Evolutionary conservation across 1,140 invertebrate species (phyloP).

Genomic region (Triops cancriformis): DNA sequence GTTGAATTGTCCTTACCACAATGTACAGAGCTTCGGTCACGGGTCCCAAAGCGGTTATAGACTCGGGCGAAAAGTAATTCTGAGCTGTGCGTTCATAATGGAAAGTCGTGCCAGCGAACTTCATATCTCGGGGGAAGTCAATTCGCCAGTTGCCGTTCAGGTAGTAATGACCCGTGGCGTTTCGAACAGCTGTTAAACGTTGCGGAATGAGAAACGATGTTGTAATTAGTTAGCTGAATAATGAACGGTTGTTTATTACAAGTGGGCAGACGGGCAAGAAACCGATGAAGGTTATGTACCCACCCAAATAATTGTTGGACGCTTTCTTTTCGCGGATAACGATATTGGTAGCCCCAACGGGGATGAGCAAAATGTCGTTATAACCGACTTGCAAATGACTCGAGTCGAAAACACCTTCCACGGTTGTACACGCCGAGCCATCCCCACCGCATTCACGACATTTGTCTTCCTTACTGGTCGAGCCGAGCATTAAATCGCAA

Average conservation of each 20-base stretch:
- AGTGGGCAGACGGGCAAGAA: neutral
- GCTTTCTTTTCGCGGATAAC: constrained; percentile 64
- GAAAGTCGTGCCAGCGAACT: constrained; percentile 73
- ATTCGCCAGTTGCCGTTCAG: constrained; percentile 91
- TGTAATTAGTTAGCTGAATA: neutral
- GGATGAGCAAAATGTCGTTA: constrained; percentile 85
- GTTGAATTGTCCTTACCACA: constrained; percentile 53
- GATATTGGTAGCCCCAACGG: constrained; percentile 89
- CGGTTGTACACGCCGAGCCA: constrained; percentile 74
- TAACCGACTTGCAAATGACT: constrained; percentile 78
- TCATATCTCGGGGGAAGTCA: constrained; percentile 69
- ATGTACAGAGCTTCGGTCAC: constrained; percentile 78
- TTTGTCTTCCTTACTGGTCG: constrained; percentile 72
- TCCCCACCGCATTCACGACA: constrained; percentile 90
- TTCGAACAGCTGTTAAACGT: constrained; percentile 60
- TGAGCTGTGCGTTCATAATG: constrained; percentile 73
- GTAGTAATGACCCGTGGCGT: constrained; percentile 72
- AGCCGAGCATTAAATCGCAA: constrained; percentile 91
- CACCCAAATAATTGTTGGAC: constrained; percentile 91
- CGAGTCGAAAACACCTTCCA: constrained; percentile 63
- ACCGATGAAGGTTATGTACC: constrained; percentile 29
- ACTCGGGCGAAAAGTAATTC: constrained; percentile 72
- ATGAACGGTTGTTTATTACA: neutral
- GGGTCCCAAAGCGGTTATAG: constrained; percentile 70
- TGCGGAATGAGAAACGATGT: neutral